These are phyloP conservation scores for Apantesis nais DNA, from an alignment of 2,888 invertebrate species.

Conservation along the genomic window DNA sequence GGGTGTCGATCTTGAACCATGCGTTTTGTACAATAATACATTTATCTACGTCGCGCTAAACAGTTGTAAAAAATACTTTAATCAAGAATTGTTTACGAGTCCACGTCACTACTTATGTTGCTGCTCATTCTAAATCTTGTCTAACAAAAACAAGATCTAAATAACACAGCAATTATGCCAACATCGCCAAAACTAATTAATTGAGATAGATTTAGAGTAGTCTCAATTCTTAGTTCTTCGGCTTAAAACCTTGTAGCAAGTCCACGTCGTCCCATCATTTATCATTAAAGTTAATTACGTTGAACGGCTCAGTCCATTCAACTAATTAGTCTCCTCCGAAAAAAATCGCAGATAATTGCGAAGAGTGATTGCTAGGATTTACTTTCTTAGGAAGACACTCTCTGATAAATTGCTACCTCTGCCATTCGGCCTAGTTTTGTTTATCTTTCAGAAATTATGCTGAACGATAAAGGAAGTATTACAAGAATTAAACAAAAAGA, in stretches of 20 bases:
- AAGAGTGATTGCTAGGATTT: slow-evolving; percentile 79
- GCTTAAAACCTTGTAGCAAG: slow-evolving; percentile 45
- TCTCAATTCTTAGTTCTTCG: slow-evolving; percentile 39
- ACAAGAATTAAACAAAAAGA: background rate
- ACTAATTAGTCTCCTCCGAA: slow-evolving; percentile 76
- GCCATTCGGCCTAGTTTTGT: slow-evolving; percentile 45
- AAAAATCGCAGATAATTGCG: slow-evolving; percentile 79
- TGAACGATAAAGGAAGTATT: background rate
- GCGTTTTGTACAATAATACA: no score
- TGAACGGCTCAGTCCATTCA: slow-evolving; percentile 74
- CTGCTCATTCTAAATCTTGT: background rate
- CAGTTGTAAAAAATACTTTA: no score
- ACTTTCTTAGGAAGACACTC: slow-evolving; percentile 66
- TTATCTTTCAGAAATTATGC: slow-evolving; percentile 33
- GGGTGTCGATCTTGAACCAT: no score
- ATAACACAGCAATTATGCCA: background rate
- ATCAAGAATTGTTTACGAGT: background rate
- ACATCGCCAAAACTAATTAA: slow-evolving; percentile 21
- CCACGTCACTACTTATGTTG: background rate
- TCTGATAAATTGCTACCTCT: slow-evolving; percentile 70
- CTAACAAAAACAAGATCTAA: background rate
- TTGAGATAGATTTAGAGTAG: slow-evolving; percentile 24
- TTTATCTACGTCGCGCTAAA: no score
- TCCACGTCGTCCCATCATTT: slow-evolving; percentile 63
- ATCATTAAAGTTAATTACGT: slow-evolving; percentile 79